Base-by-base conservation (phyloP, 1,140 invertebrate genomes). In the Drosophila mauritiana region DNA sequence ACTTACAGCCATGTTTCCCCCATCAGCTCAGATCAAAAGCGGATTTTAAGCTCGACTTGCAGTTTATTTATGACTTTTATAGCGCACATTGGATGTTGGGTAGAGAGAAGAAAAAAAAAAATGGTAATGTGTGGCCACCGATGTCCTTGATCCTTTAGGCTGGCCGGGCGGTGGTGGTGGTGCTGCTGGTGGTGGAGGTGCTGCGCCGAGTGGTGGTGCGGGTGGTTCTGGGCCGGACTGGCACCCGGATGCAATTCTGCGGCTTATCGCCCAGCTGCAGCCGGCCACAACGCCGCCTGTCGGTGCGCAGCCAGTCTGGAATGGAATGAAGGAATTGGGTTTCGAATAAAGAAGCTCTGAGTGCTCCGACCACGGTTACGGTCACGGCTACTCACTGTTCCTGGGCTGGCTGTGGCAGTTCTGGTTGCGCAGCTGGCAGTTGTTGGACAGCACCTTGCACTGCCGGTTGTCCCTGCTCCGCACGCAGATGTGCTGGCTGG, bases 241-340 rank as follows among this genome's bases (percentile, higher is more conserved):
- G 31, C 3, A 54, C 13, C 15, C 37, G 39, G 1, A 27, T 4
- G 31, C 83, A 88, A 7, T 27, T 37, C 4, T 77, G 68, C 0
- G 80, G 72, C 46, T 83, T 89, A 27, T 88, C 84, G 17, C 79
- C 84, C 62, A 83, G 10, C 15, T 79, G 64, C 59, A 79, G 59
- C 5, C 42, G 12, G 11, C 52, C 72, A 39, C 83, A 88, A 17
- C 48, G 75, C 34, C 65, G 49, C 43, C 40, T 88, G 25, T 80
- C 61, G 7, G 76, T 61, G 36, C 73, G 80, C 3, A 59, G 34
- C 83, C 83, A 88, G 73, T 89, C 83, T 88, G 22, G 0, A 40
- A 20, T n/a, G 17, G 13, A 17, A 10, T 10, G 20, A 8, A 8
- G 8, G 15, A 17, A 17, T 22, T 22, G 20, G 20, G 20, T 22